Percentiles rank a stretch among this genome's conserved stretches.
phyloP scores from a whole-genome alignment of 2,113 vertebrate species.

The Haplotaxodon microlepis region DNA sequence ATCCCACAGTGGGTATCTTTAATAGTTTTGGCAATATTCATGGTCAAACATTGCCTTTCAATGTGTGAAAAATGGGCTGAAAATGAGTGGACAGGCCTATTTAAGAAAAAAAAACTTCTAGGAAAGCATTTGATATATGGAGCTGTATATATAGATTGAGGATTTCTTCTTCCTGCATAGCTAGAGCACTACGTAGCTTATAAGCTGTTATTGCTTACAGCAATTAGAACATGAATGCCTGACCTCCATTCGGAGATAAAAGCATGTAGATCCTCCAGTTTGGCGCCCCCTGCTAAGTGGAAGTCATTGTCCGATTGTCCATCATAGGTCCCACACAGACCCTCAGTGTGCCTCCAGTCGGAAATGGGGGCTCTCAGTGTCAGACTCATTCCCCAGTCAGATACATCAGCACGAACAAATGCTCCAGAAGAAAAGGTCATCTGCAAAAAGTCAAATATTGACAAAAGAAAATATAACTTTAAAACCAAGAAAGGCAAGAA shows the following conservation, averaged over 20 bases:
- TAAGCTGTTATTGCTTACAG: neutral
- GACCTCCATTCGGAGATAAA: conserved; percentile 88
- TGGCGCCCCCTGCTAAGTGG: conserved; percentile 67
- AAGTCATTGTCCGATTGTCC: conserved; percentile 79
- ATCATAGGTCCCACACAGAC: conserved; percentile 87
- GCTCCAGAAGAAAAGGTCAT: conserved; percentile 84
- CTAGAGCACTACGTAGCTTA: neutral
- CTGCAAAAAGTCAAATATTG: conserved; percentile 40
- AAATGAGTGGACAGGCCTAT: neutral
- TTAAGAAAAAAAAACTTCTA: neutral
- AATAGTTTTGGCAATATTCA: neutral
- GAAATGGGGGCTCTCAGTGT: conserved; percentile 77
- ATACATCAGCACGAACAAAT: conserved; percentile 84
- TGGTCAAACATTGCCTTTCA: neutral
- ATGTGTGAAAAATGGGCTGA: neutral
- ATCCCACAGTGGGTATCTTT: neutral
- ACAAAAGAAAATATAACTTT: neutral
- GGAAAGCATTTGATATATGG: neutral
- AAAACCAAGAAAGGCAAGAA: neutral
- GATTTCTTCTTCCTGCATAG: neutral
- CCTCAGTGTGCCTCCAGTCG: conserved; percentile 77
- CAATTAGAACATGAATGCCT: neutral
- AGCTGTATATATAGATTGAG: neutral
- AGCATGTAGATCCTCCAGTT: conserved; percentile 28
- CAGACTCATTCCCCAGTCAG: conserved; percentile 87